Conservation (phyloP, 2,888 invertebrate species). For the Papilio gigon region DNA sequence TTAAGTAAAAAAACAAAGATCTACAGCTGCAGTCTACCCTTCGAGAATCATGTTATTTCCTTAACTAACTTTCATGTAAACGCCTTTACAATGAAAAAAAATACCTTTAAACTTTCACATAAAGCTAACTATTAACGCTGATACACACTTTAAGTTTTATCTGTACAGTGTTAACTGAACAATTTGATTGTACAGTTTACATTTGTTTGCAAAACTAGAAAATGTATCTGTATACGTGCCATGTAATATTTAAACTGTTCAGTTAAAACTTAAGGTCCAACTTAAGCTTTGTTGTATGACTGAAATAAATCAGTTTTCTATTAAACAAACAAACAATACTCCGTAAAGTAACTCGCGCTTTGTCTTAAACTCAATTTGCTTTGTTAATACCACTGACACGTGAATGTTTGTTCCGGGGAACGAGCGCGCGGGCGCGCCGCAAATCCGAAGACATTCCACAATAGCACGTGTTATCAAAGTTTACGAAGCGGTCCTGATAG, state of each 20-base stretch:
- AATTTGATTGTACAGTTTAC: too few relatives aligned
- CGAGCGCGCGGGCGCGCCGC: neutral
- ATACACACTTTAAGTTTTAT: too few relatives aligned
- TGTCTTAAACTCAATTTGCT: slow-evolving; percentile 31
- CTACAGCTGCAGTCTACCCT: neutral
- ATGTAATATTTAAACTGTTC: too few relatives aligned
- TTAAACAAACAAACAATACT: slow-evolving; percentile 24
- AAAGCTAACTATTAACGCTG: slow-evolving; percentile 22
- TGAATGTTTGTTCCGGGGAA: slow-evolving; percentile 27
- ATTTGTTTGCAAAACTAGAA: too few relatives aligned
- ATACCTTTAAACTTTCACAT: neutral
- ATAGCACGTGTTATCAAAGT: slow-evolving; percentile 36
- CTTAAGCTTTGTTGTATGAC: slow-evolving; percentile 2
- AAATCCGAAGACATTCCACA: slow-evolving; percentile 16
- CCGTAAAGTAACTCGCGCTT: slow-evolving; percentile 14
- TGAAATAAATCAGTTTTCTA: slow-evolving; percentile 29
- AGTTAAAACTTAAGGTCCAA: too few relatives aligned
- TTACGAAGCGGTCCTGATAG: slow-evolving; percentile 47
- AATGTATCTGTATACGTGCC: too few relatives aligned
- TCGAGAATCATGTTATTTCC: neutral
- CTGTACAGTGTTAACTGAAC: too few relatives aligned
- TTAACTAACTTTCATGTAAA: neutral
- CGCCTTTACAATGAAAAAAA: neutral
- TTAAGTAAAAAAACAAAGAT: neutral
- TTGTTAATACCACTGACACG: slow-evolving; percentile 29